These are phyloP conservation scores for Dendrocincla fuliginosa DNA, from an alignment of 2,797 vertebrate species.

Conservation along the genomic window DNA sequence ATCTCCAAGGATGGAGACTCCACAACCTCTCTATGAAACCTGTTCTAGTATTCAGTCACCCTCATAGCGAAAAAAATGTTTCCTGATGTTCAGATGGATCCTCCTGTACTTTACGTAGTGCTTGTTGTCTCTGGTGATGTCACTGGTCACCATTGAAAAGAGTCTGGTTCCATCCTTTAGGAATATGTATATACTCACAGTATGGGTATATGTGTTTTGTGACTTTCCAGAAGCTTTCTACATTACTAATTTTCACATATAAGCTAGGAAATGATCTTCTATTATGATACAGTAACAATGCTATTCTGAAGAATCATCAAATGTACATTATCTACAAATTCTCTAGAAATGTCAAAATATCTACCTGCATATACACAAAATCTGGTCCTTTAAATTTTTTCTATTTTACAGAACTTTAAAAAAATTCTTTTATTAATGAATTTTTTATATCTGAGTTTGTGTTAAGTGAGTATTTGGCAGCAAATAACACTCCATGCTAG, in stretches of 20 bases:
- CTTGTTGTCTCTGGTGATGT: not conserved
- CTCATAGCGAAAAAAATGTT: not conserved
- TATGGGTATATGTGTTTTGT: not conserved
- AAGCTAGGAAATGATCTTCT: not conserved
- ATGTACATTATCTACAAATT: not conserved
- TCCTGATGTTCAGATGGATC: not conserved
- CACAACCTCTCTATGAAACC: not conserved
- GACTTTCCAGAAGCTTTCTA: not conserved
- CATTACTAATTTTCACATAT: rapidly evolving
- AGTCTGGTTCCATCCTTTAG: not conserved
- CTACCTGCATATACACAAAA: not conserved
- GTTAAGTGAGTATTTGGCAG: not conserved
- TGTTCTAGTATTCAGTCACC: not conserved
- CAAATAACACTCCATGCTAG: not conserved
- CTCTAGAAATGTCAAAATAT: not conserved
- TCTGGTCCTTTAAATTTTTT: not conserved
- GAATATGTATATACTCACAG: not conserved
- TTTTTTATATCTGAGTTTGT: not conserved
- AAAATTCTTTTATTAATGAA: not conserved
- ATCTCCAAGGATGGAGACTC: not conserved
- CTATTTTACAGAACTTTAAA: rapidly evolving
- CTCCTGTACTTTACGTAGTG: not conserved
- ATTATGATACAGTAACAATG: not conserved
- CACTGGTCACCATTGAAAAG: not conserved
- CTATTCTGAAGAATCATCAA: not conserved